A percentile compares a stretch with the other conserved stretches of the same genome.
Evolutionary conservation across 2,113 vertebrate species (phyloP).

Genomic region (human (Homo sapiens)): GRCh38 chr5:123190001-123190500

Average conservation of each 20-base stretch:
- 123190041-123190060: background rate
- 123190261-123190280: background rate
- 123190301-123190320: background rate
- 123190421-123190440: slow-evolving; percentile 27
- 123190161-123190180: background rate
- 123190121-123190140: background rate
- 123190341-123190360: background rate
- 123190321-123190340: slow-evolving; percentile 37
- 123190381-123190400: background rate
- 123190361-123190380: background rate
- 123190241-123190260: background rate
- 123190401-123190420: slow-evolving; percentile 9
- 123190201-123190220: background rate
- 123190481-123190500: slow-evolving; percentile 35
- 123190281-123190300: background rate
- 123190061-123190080: background rate
- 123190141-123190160: background rate
- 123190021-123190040: background rate
- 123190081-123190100: background rate
- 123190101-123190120: background rate
- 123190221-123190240: background rate
- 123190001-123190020: background rate
- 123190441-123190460: background rate
- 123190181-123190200: background rate
- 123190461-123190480: background rate